Conservation (phyloP, 1,140 invertebrate genomes). For the Drosophila gunungcola region DNA sequence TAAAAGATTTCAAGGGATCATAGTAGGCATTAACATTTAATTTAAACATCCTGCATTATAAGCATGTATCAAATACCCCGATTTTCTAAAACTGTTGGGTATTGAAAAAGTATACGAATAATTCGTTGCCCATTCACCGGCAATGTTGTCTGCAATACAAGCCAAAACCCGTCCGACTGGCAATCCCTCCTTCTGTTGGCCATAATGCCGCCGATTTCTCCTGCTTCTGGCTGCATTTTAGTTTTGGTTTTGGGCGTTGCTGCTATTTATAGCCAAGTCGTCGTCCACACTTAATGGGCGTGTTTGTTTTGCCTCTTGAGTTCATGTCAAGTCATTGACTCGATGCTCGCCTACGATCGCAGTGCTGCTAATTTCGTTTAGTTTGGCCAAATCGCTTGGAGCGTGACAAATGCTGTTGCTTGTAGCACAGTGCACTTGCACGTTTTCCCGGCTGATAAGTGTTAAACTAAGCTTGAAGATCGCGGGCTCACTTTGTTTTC, state of each 20-base stretch:
- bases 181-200: conserved; percentile 15
- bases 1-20: not conserved
- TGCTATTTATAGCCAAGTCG: conserved; percentile 64
- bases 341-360: conserved; percentile 25
- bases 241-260: conserved; percentile 19
- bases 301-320: conserved; percentile 60
- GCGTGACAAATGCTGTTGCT: conserved; percentile 25
- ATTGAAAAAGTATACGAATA: conserved; percentile 7
- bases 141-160: conserved; percentile 40
- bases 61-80: conserved; percentile 9
- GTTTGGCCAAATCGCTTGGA: conserved; percentile 24
- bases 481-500: conserved; percentile 3
- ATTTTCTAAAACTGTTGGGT: conserved; percentile 17
- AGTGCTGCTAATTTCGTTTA: conserved; percentile 12
- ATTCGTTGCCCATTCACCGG: conserved; percentile 52
- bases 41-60: too few relatives aligned
- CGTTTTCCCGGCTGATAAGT: conserved; percentile 10
- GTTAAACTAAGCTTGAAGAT: conserved; percentile 14
- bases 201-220: conserved; percentile 21
- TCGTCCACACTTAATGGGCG: conserved; percentile 39
- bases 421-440: conserved; percentile 14
- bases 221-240: conserved; percentile 25
- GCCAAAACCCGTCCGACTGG: conserved; percentile 32
- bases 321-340: conserved; percentile 79
- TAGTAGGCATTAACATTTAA: not conserved